Base-by-base conservation (phyloP, 2,113 vertebrate genomes). In the Tor tambroides region DNA sequence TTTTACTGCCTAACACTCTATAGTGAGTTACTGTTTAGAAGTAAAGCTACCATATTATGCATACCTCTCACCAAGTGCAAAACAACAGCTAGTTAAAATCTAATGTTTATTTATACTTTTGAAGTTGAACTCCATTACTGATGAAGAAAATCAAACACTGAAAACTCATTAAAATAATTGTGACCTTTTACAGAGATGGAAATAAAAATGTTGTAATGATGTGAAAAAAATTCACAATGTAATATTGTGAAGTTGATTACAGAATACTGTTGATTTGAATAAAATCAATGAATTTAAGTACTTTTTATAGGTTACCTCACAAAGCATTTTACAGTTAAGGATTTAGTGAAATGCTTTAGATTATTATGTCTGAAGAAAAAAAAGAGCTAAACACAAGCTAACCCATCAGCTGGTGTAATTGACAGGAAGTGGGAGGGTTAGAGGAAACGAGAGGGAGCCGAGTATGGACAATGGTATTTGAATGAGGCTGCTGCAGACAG, bases 381-480 rank as follows among this genome's bases (percentile, higher is more conserved):
- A 28, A 56, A 19, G 15, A n/a, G n/a, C 35, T 21, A 80, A 21
- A 28, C 67, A 61, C 38, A 17, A 43, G 59, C n/a, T n/a, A n/a
- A 49, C 15, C 67, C 26, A 51, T 21, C 63, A 35, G 51, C 5
- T 17, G 69, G 26, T 49, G 81, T 56, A 21, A 49, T 46, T 38
- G 79, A 78, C 41, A 77, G 84, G 79, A 83, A 83, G 71, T 86
- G 59, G 17, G 30, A 43, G 59, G 19, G 83, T 49, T 63, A 76
- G 15, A 32, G 26, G 41, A 69, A 67, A 46, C 38, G 15, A 43
- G 32, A n/a, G 10, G 8, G 69, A 43, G 51, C 38, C 28, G 35
- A 80, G 30, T 43, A 21, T 72, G 59, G 38, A 54, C 74, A 56
- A 23, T 30, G 28, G 56, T 21, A 69, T 23, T 28, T 49, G 56